Evolutionary conservation across 2,797 vertebrate species (phyloP).

Genomic region (Pterois miles): DNA sequence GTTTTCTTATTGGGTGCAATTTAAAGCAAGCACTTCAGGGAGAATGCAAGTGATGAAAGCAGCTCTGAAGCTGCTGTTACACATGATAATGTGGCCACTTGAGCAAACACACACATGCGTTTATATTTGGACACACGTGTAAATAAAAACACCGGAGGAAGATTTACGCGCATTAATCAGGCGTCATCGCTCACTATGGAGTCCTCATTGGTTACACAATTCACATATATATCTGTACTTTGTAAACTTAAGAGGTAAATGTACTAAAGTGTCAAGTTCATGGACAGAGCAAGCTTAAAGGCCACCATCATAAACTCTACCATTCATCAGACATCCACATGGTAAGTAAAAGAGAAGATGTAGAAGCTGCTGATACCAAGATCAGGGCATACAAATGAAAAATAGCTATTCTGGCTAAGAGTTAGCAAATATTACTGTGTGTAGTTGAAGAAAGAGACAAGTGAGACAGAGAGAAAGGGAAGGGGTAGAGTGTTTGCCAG

Average conservation of each 20-base stretch:
- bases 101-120: background rate
- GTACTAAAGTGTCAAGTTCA: background rate
- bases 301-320: background rate
- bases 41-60: slow-evolving; percentile 26
- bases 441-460: background rate
- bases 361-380: background rate
- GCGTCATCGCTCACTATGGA: background rate
- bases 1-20: slow-evolving; percentile 35
- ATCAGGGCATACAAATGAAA: background rate
- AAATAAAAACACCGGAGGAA: background rate
- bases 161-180: background rate
- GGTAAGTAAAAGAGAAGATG: background rate
- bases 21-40: slow-evolving; percentile 28
- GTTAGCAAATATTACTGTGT: background rate
- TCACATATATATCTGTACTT: background rate
- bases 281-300: background rate
- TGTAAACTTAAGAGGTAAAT: background rate
- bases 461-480: background rate
- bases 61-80: slow-evolving; percentile 5
- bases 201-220: background rate
- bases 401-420: background rate
- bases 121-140: background rate
- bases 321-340: background rate
- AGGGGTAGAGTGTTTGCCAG: background rate
- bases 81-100: background rate